These are phyloP conservation scores for Drosophila nasuta DNA, from an alignment of 1,140 invertebrate genomes.

Conservation along the genomic window DNA sequence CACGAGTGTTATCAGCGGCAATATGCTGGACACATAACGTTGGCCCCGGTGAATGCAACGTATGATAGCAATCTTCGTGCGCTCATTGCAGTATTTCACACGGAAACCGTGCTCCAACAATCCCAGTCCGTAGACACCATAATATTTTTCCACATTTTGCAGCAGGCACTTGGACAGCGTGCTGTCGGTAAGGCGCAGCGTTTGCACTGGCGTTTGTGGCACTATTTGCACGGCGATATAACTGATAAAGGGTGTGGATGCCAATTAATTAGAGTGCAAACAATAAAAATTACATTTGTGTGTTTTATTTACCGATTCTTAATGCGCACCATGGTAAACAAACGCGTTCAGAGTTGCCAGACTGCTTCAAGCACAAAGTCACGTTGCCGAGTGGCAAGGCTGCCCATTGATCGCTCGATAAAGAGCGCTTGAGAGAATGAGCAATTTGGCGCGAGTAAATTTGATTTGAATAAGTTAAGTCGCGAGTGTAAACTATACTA, in stretches of 20 bases:
- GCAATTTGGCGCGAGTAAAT: constrained; percentile 19
- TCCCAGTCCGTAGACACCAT: constrained; percentile 90
- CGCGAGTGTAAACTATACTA: background rate
- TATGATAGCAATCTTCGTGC: constrained; percentile 90
- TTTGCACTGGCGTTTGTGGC: constrained; percentile 84
- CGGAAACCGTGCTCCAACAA: constrained; percentile 89
- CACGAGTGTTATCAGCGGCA: constrained; percentile 88
- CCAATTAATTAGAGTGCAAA: background rate
- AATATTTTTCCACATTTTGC: constrained; percentile 88
- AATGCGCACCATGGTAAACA: constrained; percentile 87
- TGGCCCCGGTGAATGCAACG: constrained; percentile 90
- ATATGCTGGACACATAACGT: constrained; percentile 88
- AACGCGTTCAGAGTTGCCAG: constrained; percentile 30
- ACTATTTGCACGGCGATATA: constrained; percentile 88
- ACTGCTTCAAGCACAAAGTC: background rate
- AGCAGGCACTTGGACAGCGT: constrained; percentile 87
- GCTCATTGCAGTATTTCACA: constrained; percentile 92
- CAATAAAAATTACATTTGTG: constrained; percentile 35
- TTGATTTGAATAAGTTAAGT: constrained; percentile 15
- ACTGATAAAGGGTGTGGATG: constrained; percentile 77
- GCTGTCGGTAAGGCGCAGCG: constrained; percentile 86
- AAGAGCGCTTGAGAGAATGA: background rate
- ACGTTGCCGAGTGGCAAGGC: background rate
- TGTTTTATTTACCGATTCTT: constrained; percentile 87
- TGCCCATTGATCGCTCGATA: background rate